Evolutionary conservation across 37 sponge, comb jelly and placozoan genomes (phyloP), one percentile per base, ranked within the genome.

Genomic region (Haliclona indistincta): DNA sequence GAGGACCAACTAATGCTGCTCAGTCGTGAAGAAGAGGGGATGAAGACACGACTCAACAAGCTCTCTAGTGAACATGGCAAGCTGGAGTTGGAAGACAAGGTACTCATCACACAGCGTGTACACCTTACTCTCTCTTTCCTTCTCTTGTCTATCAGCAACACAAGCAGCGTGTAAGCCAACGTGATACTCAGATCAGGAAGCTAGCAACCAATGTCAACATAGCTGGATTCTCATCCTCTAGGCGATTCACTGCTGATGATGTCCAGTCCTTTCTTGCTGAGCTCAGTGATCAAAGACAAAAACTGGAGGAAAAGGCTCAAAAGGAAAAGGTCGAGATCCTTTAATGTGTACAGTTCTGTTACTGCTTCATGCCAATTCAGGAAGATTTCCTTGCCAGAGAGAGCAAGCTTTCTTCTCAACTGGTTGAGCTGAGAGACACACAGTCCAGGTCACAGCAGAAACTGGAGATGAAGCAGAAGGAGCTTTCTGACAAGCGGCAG

Each of bases 371-470:
- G n/a, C 29, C 32, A 28, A 33, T 61, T 15, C 64, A 83, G 84
- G 55, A 73, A 38, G 47, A 30, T 45, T 74, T 41, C n/a, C 4
- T 43, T 15, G 28, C 55, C 20, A 67, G 79, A 49, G 89, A 89
- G 56, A 39, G 51, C 7, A 63, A 28, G 28, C 40, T 83, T 0
- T 44, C 73, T 70, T 32, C 64, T 43, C 60, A 71, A 54, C 34
- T 81, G 28, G 64, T 67, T 56, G 81, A 90, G 53, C 81, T 84
- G n/a, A 38, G 64, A n/a, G 68, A 67, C 23, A 84, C 78, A 54
- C 76, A 63, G 55, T 79, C 89, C 43, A 45, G 58, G 43, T 66
- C 74, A 37, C 62, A 83, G 35, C 80, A 83, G 71, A 75, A 84
- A 0, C 35, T 41, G 23, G 72, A 68, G 43, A 73, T 83, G 73